These are phyloP conservation scores for Acridotheres tristis DNA, from an alignment of 2,797 vertebrate species.

Conservation along the genomic window DNA sequence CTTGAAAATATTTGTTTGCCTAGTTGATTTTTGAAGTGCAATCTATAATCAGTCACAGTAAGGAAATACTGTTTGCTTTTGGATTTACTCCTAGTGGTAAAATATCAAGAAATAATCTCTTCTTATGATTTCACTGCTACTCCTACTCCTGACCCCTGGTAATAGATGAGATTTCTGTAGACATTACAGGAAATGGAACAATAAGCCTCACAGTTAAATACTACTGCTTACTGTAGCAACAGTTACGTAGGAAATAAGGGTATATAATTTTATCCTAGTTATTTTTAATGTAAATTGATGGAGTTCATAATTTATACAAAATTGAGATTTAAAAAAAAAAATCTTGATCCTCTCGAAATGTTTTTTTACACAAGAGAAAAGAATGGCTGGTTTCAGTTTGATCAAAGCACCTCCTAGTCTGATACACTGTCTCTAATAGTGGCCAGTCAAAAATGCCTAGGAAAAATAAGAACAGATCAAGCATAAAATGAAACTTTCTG, in stretches of 20 bases:
- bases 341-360: background rate
- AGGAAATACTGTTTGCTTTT: background rate
- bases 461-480: constrained; percentile 24
- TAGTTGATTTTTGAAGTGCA: background rate
- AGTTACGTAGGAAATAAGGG: background rate
- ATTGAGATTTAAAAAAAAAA: background rate
- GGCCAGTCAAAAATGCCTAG: background rate
- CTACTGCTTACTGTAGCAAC: background rate
- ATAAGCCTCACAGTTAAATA: background rate
- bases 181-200: background rate
- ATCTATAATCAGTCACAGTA: background rate
- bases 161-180: background rate
- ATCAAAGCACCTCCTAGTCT: background rate
- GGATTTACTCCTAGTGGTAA: background rate
- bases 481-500: constrained; percentile 49
- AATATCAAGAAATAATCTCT: background rate
- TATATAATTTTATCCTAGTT: background rate
- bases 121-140: background rate
- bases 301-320: background rate
- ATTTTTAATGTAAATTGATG: background rate
- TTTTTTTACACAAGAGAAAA: background rate
- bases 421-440: background rate
- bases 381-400: background rate
- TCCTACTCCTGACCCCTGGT: background rate
- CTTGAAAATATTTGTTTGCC: background rate